These are phyloP conservation scores for Eurytoma adleriae DNA, from an alignment of 2,888 invertebrate genomes.

Conservation along the genomic window DNA sequence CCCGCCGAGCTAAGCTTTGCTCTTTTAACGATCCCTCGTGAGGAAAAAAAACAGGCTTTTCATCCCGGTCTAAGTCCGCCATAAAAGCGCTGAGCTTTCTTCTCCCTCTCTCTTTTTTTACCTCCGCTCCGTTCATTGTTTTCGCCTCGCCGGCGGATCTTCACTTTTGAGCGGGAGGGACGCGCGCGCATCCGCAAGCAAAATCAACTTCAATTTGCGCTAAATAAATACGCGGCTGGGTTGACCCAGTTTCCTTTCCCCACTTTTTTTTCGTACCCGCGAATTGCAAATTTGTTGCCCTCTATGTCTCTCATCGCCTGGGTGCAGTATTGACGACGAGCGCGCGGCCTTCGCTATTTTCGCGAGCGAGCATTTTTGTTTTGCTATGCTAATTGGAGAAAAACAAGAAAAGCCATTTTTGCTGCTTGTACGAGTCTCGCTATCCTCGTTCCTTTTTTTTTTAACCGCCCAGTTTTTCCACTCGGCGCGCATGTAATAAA, in stretches of 20 bases:
- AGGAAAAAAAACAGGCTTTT: no score
- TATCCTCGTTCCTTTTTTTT: constrained; percentile 4
- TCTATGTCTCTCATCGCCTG: neutral
- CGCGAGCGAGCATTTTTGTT: neutral
- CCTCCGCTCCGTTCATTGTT: no score
- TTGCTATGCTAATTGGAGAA: constrained; percentile 15
- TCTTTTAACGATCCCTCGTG: no score
- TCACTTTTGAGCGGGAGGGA: no score
- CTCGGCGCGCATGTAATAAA: neutral
- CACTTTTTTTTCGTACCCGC: no score
- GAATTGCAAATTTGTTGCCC: neutral
- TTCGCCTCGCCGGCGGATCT: no score
- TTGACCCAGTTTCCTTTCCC: neutral
- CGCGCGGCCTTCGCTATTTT: constrained; percentile 4
- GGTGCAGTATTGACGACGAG: neutral
- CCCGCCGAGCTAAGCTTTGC: no score
- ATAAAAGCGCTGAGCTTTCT: no score
- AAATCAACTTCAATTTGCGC: no score
- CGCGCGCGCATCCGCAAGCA: no score
- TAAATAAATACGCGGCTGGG: neutral
- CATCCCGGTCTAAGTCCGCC: no score
- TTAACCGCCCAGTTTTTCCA: neutral
- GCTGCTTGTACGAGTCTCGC: neutral
- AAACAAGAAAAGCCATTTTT: neutral
- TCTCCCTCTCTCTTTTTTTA: no score